Percentiles rank a stretch among this genome's conserved stretches.
These are phyloP conservation scores for Virgularia gustaviana DNA, from an alignment of 92 coral and sea anemone genomes.

Conservation along the genomic window DNA sequence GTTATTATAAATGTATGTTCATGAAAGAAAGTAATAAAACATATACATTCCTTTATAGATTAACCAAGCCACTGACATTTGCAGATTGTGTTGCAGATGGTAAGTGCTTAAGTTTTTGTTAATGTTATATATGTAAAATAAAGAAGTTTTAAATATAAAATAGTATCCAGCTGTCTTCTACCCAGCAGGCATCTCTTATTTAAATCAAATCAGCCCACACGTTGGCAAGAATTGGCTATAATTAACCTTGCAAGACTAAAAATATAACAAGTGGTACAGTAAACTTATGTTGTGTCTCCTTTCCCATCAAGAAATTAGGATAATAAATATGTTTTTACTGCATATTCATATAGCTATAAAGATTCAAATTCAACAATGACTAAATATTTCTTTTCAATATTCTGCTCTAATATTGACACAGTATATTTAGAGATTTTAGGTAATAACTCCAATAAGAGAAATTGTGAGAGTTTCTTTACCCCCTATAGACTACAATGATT, in stretches of 20 bases:
- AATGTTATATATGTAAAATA: neutral
- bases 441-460: too few species aligned
- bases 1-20: too few species aligned
- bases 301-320: too few species aligned
- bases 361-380: too few species aligned
- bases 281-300: too few species aligned
- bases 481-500: neutral
- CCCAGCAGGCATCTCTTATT: slow-evolving; percentile 24
- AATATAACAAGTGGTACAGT: neutral
- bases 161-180: slow-evolving; percentile 2
- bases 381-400: too few species aligned
- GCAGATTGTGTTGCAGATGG: slow-evolving; percentile 99
- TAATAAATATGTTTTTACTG: too few species aligned
- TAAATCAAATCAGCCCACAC: slow-evolving; percentile 20
- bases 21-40: too few species aligned
- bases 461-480: too few species aligned
- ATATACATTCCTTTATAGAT: slow-evolving; percentile 62
- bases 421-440: too few species aligned
- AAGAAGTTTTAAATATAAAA: slow-evolving; percentile 3
- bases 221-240: slow-evolving; percentile 15
- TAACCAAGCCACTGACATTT: slow-evolving; percentile 84
- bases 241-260: slow-evolving; percentile 26
- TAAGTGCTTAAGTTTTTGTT: slow-evolving; percentile 45
- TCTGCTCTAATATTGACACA: too few species aligned
- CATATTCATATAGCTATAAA: too few species aligned